phyloP scores from a whole-genome alignment of 2,797 vertebrate species.

The Botia kubotai region DNA sequence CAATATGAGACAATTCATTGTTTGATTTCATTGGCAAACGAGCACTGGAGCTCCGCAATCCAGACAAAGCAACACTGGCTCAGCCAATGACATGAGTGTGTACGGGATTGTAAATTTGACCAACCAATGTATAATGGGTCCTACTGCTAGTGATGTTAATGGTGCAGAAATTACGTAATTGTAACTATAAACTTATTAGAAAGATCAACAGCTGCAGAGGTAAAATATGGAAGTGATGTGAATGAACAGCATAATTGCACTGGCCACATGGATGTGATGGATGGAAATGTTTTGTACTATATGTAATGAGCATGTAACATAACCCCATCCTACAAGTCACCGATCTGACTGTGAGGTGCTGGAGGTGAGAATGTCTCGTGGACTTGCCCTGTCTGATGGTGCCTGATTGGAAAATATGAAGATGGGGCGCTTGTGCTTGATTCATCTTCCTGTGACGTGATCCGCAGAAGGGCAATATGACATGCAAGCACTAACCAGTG shows the following conservation, averaged over 20 bases:
- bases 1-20: too few species aligned
- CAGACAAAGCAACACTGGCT: background rate
- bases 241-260: background rate
- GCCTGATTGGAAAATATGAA: constrained; percentile 58
- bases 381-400: constrained; percentile 49
- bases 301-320: constrained; percentile 50
- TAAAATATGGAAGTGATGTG: background rate
- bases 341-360: constrained; percentile 27
- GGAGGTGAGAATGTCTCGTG: constrained; percentile 56
- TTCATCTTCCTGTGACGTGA: constrained; percentile 49
- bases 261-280: constrained; percentile 42
- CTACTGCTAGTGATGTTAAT: too few species aligned
- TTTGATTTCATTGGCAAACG: too few species aligned
- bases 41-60: too few species aligned
- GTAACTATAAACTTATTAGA: background rate
- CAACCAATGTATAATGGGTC: too few species aligned
- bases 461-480: constrained; percentile 49
- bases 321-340: constrained; percentile 45
- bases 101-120: too few species aligned
- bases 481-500: constrained; percentile 56
- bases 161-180: background rate
- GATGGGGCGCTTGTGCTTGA: constrained; percentile 43
- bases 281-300: constrained; percentile 48
- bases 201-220: background rate
- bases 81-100: background rate